Conservation (phyloP, 2,797 vertebrate genomes). For the Xiphorhynchus erythropygius region DNA sequence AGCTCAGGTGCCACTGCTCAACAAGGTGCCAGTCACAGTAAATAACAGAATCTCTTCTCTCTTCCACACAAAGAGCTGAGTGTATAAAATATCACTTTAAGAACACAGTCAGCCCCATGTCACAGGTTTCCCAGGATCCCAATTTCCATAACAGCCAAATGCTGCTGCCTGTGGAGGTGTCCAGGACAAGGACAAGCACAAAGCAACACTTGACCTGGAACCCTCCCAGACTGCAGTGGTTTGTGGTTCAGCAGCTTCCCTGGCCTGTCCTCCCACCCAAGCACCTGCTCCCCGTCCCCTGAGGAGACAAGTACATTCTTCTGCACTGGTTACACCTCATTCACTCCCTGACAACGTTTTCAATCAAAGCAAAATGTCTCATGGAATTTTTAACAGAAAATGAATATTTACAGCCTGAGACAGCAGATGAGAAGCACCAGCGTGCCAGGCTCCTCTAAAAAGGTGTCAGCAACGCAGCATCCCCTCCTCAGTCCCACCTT, state of each 20-base stretch:
- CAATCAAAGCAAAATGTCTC: background rate
- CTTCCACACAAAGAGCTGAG: background rate
- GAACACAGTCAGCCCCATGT: background rate
- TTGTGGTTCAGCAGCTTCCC: background rate
- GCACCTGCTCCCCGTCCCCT: background rate
- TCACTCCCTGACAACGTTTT: background rate
- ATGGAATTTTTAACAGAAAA: background rate
- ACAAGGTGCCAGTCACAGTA: background rate
- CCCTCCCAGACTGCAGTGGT: background rate
- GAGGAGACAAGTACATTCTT: background rate
- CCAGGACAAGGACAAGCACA: background rate
- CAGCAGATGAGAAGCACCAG: background rate
- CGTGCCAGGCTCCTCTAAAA: background rate
- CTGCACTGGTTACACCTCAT: background rate
- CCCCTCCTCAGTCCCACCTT: background rate
- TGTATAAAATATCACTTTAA: background rate
- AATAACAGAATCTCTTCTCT: background rate
- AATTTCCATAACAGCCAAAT: fast-evolving
- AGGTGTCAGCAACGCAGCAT: fast-evolving
- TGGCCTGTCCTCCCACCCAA: background rate
- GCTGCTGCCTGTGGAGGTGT: background rate
- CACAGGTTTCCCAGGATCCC: background rate
- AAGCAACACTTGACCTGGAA: background rate
- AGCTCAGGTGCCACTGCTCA: background rate
- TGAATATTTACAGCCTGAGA: background rate